Conservation (phyloP, 2,113 vertebrate species). For the Hydropotes inermis region DNA sequence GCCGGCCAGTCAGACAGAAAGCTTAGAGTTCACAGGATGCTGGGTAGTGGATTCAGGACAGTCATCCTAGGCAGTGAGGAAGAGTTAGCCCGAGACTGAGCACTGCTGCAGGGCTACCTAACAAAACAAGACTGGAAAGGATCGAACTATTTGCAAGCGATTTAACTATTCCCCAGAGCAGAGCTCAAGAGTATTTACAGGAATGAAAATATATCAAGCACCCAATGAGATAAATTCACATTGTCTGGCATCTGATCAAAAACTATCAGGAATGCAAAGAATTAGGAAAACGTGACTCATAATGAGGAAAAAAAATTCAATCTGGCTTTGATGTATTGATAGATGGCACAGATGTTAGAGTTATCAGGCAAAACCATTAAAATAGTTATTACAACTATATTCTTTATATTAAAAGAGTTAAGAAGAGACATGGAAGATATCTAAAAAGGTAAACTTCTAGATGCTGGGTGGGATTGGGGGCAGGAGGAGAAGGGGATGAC, state of each 20-base stretch:
- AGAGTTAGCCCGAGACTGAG: background rate
- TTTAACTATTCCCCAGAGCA: background rate
- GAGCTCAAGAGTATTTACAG: background rate
- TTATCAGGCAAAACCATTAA: background rate
- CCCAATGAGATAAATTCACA: background rate
- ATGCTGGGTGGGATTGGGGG: background rate
- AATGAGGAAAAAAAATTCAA: background rate
- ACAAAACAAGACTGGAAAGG: background rate
- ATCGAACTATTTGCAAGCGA: background rate
- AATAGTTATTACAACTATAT: background rate
- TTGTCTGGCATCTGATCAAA: background rate
- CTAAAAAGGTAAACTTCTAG: background rate
- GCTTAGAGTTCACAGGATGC: background rate
- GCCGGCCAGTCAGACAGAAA: background rate
- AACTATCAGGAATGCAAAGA: background rate
- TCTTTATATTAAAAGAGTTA: background rate
- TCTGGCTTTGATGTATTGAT: background rate
- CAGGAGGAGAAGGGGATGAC: too few relatives aligned
- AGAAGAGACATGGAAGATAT: background rate
- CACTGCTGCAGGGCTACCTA: background rate
- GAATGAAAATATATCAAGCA: background rate
- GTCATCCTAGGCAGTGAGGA: too few relatives aligned
- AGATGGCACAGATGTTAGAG: background rate
- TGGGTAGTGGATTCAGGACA: background rate
- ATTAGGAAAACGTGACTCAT: background rate